A percentile compares a stretch with the other conserved stretches of the same genome.
Evolutionary conservation across 2,888 invertebrate species (phyloP).

Genomic region (Cheilosia scutellata): DNA sequence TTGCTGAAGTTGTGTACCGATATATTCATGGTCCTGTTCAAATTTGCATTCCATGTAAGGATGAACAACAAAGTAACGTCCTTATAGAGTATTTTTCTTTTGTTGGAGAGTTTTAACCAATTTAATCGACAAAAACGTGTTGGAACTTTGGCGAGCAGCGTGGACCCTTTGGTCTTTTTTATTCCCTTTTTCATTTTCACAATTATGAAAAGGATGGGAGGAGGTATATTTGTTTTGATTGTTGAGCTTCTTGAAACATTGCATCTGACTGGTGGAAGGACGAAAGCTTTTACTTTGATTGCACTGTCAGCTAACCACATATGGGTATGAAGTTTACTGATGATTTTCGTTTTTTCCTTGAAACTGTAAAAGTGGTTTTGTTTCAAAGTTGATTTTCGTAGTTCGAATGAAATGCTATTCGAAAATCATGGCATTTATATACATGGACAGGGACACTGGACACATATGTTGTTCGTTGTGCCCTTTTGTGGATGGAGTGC

Average conservation of each 20-base stretch:
- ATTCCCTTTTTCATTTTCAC: neutral
- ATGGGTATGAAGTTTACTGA: conserved; percentile 13
- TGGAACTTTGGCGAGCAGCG: conserved; percentile 48
- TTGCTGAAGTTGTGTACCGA: conserved; percentile 66
- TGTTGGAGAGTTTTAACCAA: conserved; percentile 70
- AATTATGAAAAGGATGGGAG: neutral
- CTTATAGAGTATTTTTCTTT: conserved; percentile 56
- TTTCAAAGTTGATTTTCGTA: neutral
- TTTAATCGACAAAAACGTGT: conserved; percentile 73
- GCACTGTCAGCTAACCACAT: conserved; percentile 8
- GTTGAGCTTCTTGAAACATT: conserved; percentile 2
- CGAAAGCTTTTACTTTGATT: conserved; percentile 68
- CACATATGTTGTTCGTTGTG: too few species aligned
- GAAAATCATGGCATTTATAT: neutral
- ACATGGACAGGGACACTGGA: neutral
- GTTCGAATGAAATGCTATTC: neutral
- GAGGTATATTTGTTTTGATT: conserved; percentile 35
- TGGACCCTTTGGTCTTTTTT: conserved; percentile 13
- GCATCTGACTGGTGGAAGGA: conserved; percentile 1
- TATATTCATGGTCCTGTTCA: conserved; percentile 68
- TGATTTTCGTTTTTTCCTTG: neutral
- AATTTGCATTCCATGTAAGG: conserved; percentile 60
- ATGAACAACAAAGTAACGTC: conserved; percentile 69
- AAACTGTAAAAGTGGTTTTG: conserved; percentile 1
- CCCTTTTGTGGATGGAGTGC: too few species aligned